Evolutionary conservation across 2,113 vertebrate genomes (phyloP), one percentile per base, ranked within the genome.

Genomic region (Orycteropus afer): DNA sequence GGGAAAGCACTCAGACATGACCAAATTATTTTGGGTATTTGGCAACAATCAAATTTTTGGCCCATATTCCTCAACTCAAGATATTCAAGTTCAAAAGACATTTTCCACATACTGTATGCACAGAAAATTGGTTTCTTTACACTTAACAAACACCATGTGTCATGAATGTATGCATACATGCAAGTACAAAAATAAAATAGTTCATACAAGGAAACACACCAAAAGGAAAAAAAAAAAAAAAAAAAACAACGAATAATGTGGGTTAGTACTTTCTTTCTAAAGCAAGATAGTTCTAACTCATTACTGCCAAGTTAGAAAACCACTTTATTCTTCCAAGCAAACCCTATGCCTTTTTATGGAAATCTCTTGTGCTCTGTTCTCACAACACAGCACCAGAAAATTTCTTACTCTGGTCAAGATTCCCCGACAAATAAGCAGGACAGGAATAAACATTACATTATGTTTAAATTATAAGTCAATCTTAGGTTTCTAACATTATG

Each of bases 281-380:
- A 96, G 97, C 95, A 87, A 97, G 96, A 96, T 97, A 97, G 95
- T 96, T 96, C 93, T 94, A 84, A 80, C 91, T 63, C 8, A 45
- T 13, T 23, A 97, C 96, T 98, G 98, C 98, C 98, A 98, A 98
- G 97, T 97, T 96, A 97, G 96, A 98, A 96, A 97, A 90, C 86
- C 94, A 96, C 97, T 69, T 86, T 67, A 96, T 96, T 97, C 90
- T 42, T 97, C 98, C 98, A 96, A 97, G 98, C 96, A 96, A 98
- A 74, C 93, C 67, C 95, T 98, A 98, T 99, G 98, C 98, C 98
- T 98, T 98, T 99, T 99, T 98, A 98, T 98, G 98, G 98, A 98
- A 98, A 98, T 99, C 96, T 98, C 80, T 78, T 97, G 73, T 93
- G 93, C 98, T 94, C 96, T 97, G 88, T 8, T 89, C 93, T 95